Evolutionary conservation across 2,797 vertebrate species (phyloP).

Genomic region (Pangasius djambal): DNA sequence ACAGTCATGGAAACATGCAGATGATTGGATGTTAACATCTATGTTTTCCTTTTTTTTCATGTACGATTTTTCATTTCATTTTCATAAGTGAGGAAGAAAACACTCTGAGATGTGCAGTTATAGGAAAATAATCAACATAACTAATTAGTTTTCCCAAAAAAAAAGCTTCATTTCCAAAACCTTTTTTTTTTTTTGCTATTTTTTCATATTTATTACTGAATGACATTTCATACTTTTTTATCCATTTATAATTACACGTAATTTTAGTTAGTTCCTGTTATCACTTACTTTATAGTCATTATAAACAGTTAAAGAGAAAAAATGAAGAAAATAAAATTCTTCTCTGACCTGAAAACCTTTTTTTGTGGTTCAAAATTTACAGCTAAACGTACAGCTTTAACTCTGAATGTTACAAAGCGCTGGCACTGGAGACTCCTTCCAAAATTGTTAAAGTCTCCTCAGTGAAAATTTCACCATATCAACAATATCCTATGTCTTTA

Average conservation of each 20-base stretch:
- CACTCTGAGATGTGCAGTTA: neutral
- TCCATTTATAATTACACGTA: neutral
- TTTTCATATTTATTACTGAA: neutral
- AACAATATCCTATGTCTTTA: too few relatives aligned
- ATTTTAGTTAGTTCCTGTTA: neutral
- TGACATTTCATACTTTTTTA: neutral
- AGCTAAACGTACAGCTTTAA: too few relatives aligned
- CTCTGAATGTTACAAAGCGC: too few relatives aligned
- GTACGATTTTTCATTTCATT: neutral
- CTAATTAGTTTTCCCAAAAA: too few relatives aligned
- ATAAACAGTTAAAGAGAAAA: too few relatives aligned
- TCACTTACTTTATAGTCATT: neutral
- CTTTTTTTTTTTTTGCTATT: neutral
- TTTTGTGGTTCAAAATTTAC: too few relatives aligned
- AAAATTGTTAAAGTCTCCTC: too few relatives aligned
- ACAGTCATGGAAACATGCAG: neutral
- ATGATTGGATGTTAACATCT: neutral
- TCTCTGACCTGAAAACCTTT: too few relatives aligned
- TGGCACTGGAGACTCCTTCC: too few relatives aligned
- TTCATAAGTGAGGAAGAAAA: neutral
- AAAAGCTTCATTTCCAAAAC: neutral
- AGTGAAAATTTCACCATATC: too few relatives aligned
- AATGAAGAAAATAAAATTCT: too few relatives aligned
- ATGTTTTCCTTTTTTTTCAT: neutral
- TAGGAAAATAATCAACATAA: neutral